Percentiles rank a stretch among this genome's conserved stretches.
phyloP scores from a whole-genome alignment of 2,113 vertebrate species.

The Beaufortia kweichowensis region DNA sequence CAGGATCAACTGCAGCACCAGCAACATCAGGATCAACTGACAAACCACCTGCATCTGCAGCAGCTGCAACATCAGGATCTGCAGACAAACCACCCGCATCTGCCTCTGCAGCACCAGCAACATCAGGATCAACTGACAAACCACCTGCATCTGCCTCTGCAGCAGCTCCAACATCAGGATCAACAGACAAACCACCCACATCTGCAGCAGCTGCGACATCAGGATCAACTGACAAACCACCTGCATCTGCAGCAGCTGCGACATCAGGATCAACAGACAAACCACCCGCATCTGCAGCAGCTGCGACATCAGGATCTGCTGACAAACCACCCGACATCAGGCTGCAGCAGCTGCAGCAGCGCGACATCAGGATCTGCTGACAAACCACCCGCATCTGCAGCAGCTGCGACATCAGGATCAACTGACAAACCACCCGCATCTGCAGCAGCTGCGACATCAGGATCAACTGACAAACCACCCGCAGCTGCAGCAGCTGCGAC shows the following conservation, averaged over 20 bases:
- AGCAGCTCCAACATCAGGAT: no score
- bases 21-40: neutral
- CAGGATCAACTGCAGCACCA: neutral
- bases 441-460: neutral
- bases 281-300: neutral
- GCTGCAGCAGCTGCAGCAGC: no score
- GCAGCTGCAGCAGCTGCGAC: neutral
- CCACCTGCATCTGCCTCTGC: neutral
- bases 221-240: neutral
- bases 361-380: neutral
- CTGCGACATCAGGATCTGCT: neutral
- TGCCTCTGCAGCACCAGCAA: no score
- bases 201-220: no score
- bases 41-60: neutral
- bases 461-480: no score
- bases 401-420: neutral
- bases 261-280: neutral
- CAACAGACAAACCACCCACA: neutral
- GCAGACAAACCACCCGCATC: neutral
- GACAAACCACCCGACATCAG: no score
- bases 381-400: neutral
- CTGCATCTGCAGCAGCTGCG: neutral
- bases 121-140: neutral
- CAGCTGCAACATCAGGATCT: no score
- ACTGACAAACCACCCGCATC: neutral